Evolutionary conservation across 2,113 vertebrate genomes (phyloP), one percentile per base, ranked within the genome.

Genomic region (Tapirus terrestris): DNA sequence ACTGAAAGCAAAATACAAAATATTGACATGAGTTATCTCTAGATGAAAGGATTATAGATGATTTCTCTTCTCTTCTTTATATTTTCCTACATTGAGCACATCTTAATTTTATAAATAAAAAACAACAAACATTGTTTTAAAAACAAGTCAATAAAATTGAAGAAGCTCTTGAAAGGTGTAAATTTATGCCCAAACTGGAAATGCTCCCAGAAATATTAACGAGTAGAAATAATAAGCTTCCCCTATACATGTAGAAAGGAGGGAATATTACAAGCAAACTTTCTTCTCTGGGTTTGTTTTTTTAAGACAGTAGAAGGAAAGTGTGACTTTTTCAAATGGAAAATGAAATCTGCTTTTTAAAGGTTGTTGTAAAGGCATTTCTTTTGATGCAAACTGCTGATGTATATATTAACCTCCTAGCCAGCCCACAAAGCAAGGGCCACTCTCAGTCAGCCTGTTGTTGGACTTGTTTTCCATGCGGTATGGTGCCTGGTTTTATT

Each of bases 301-400:
- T 82, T 80, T 61, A 93, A 88, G n/a, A 63, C 12, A 58, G 18
- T 18, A 33, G 48, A 70, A 93, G 86, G 72, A 95, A 93, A 84
- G 91, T 73, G n/a, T 73, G 29, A 88, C 63, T 95, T 83, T 94
- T 87, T 60, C 45, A n/a, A 58, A 63, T 77, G 80, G 53, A 89
- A 91, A 70, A 84, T 96, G 36, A 96, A 93, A 93, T 87, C 70
- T 93, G 25, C 56, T 95, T 65, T 83, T 93, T 14, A 67, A 82
- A 92, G 79, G 8, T 76, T 73, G 20, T 77, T 31, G 17, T 70
- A 76, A 81, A 83, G 45, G 43, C 58, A 75, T 94, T 89, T 91
- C 81, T 89, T 96, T 94, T 51, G 75, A 65, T 63, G 14, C 58
- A 87, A 88, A 76, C 43, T 94, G 51, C 39, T 95, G 63, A 68